phyloP scores from a whole-genome alignment of 2,888 invertebrate genomes.

The Lingula anatina region DNA sequence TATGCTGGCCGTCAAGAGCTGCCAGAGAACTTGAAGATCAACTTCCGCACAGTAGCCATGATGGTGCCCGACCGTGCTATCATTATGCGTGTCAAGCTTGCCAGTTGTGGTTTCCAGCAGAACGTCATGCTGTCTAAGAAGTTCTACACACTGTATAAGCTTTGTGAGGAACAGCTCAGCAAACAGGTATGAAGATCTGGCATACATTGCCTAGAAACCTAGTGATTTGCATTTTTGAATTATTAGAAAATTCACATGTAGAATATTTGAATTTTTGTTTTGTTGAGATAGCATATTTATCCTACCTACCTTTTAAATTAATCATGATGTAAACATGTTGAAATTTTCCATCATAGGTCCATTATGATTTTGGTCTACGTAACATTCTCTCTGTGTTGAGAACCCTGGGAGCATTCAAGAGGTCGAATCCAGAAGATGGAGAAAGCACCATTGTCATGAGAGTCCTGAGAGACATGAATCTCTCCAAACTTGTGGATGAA shows the following conservation, averaged over 20 bases:
- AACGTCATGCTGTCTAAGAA: conserved; percentile 91
- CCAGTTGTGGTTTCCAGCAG: conserved; percentile 92
- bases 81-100: conserved; percentile 91
- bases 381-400: conserved; percentile 92
- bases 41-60: conserved; percentile 96
- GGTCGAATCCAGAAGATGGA: conserved; percentile 83
- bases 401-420: conserved; percentile 86
- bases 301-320: not conserved
- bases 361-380: conserved; percentile 92
- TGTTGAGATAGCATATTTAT: too few species aligned
- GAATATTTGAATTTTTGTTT: not conserved
- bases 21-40: conserved; percentile 95
- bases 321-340: not conserved
- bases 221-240: not conserved
- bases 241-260: not conserved
- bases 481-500: conserved; percentile 91
- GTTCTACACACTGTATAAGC: conserved; percentile 92
- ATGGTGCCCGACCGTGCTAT: conserved; percentile 98
- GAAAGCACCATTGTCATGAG: conserved; percentile 96
- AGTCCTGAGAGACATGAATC: conserved; percentile 92
- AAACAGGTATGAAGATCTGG: conserved; percentile 68
- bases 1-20: conserved; percentile 94
- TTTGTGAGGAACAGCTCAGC: conserved; percentile 94
- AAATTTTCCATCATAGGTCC: conserved; percentile 66
- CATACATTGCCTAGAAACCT: not conserved